Conservation (phyloP, 2,888 invertebrate genomes). For the Tanytarsus gracilentus region DNA sequence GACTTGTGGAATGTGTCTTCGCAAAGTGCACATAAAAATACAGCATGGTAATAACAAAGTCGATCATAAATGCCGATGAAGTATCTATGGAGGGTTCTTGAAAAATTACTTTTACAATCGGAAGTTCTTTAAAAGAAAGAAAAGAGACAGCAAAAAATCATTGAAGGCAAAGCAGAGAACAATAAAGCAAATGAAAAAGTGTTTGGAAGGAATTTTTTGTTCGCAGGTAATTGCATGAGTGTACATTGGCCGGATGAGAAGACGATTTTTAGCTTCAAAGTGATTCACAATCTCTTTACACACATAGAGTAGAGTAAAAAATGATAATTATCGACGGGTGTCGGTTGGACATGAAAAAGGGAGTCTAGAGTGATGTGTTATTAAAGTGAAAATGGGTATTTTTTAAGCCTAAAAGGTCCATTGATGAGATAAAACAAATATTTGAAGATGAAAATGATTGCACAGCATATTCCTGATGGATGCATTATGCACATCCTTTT, state of each 20-base stretch:
- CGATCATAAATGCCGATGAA: too few relatives aligned
- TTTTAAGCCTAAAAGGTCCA: constrained; percentile 12
- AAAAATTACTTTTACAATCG: not conserved
- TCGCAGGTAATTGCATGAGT: too few relatives aligned
- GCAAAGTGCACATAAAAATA: not conserved
- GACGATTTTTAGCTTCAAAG: too few relatives aligned
- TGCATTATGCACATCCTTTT: not conserved
- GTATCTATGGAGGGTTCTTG: not conserved
- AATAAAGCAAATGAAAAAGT: not conserved
- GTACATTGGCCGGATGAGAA: not conserved
- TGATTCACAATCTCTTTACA: too few relatives aligned
- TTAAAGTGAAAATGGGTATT: constrained; percentile 27
- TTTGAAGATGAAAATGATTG: constrained; percentile 23
- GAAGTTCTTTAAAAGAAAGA: constrained; percentile 4
- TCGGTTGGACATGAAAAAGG: constrained; percentile 14
- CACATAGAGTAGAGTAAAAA: not conserved
- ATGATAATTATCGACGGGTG: constrained; percentile 1
- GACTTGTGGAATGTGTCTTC: constrained; percentile 29
- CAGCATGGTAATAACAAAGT: not conserved
- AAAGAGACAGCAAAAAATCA: not conserved
- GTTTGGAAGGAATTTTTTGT: too few relatives aligned
- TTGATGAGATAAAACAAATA: constrained; percentile 25
- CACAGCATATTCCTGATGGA: too few relatives aligned
- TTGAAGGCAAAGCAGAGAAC: not conserved
- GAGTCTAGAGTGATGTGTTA: constrained; percentile 13